Evolutionary conservation across 1,140 invertebrate species (phyloP).

Genomic region (Parasteatoda tepidariorum): DNA sequence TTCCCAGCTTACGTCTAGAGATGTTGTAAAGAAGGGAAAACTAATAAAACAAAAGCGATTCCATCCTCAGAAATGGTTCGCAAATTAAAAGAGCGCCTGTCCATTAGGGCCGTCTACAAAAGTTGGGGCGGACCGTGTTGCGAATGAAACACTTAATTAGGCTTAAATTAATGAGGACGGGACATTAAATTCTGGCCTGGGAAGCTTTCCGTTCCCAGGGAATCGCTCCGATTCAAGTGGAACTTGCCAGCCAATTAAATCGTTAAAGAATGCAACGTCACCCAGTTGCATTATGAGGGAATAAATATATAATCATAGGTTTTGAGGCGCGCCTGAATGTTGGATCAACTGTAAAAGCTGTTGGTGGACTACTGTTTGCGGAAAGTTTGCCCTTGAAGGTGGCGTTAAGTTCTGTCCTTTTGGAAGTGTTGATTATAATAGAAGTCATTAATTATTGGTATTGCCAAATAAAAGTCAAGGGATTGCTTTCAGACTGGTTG

Average conservation of each 20-base stretch:
- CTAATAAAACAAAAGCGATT: background rate
- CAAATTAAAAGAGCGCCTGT: slow-evolving; percentile 14
- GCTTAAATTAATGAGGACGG: slow-evolving; percentile 18
- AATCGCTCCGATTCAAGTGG: slow-evolving; percentile 9
- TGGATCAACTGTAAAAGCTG: background rate
- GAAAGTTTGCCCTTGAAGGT: background rate
- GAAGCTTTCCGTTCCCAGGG: slow-evolving; percentile 19
- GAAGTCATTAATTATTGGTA: background rate
- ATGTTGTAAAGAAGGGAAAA: background rate
- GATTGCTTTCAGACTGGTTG: background rate
- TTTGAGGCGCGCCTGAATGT: background rate
- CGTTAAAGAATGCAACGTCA: background rate
- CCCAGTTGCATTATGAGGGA: background rate
- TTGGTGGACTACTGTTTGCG: background rate
- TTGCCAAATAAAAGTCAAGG: background rate
- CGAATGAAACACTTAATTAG: slow-evolving; percentile 25
- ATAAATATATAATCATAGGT: slow-evolving; percentile 17
- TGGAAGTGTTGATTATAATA: background rate
- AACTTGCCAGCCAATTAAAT: background rate
- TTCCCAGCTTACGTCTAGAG: background rate
- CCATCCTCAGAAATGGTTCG: background rate
- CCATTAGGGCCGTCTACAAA: slow-evolving; percentile 1
- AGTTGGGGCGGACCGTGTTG: background rate
- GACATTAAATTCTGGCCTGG: slow-evolving; percentile 1
- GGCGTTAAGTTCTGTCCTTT: background rate